phyloP scores from a whole-genome alignment of 2,888 invertebrate genomes.

The Thera obeliscata region DNA sequence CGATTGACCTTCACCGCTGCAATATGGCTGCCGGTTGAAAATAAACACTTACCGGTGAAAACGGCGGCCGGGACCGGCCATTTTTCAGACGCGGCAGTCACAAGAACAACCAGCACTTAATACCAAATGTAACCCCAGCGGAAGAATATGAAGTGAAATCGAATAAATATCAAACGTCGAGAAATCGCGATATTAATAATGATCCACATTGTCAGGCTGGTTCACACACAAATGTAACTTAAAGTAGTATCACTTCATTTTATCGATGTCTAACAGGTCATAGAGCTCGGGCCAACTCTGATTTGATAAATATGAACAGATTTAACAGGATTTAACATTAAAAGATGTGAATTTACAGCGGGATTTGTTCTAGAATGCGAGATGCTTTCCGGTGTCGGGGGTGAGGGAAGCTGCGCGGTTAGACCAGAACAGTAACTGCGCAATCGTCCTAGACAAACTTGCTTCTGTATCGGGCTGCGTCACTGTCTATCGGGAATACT shows the following conservation, averaged over 20 bases:
- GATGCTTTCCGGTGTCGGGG: not conserved
- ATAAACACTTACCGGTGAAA: conserved; percentile 12
- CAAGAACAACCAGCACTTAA: not conserved
- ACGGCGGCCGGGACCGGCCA: conserved; percentile 1
- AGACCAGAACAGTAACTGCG: not conserved
- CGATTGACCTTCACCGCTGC: conserved; percentile 8
- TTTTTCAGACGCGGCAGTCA: not conserved
- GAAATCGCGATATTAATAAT: conserved; percentile 18
- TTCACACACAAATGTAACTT: not conserved
- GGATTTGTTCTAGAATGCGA: not conserved
- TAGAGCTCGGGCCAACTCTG: not conserved
- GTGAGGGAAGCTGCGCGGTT: conserved; percentile 3
- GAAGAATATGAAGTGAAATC: conserved; percentile 16
- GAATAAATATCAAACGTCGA: not conserved
- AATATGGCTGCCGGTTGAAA: conserved; percentile 12
- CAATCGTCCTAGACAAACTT: not conserved
- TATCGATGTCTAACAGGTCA: not conserved
- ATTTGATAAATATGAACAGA: not conserved
- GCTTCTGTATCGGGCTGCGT: not conserved
- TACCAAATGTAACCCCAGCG: conserved; percentile 21
- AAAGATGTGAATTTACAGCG: not conserved
- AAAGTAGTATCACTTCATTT: not conserved
- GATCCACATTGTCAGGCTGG: conserved; percentile 12
- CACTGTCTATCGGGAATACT: no score
- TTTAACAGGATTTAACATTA: not conserved